Evolutionary conservation across 2,113 vertebrate species (phyloP).

Genomic region (Uria aalge): DNA sequence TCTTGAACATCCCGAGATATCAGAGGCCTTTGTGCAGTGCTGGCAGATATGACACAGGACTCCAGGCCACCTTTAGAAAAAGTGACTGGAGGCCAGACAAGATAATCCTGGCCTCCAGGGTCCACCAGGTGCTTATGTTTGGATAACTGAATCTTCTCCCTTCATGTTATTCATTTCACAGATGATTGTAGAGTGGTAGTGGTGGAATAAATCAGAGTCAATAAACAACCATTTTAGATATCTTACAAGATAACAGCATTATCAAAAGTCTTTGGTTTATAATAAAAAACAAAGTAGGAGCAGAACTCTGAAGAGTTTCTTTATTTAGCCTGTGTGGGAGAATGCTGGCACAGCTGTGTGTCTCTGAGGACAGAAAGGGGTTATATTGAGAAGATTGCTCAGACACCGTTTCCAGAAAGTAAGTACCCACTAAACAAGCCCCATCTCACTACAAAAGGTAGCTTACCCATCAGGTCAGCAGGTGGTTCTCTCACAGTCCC

Average conservation of each 20-base stretch:
- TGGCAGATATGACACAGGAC: not conserved
- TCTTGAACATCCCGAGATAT: not conserved
- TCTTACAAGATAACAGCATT: not conserved
- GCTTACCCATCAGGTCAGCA: not conserved
- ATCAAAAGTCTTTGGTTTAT: not conserved
- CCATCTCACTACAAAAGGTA: not conserved
- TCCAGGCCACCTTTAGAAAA: not conserved
- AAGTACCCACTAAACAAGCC: not conserved
- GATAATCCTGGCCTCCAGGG: not conserved
- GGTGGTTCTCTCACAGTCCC: not conserved
- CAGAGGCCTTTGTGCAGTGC: not conserved
- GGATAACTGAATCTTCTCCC: not conserved
- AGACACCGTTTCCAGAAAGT: not conserved
- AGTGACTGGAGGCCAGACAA: not conserved
- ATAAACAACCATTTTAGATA: not conserved
- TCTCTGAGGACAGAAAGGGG: not conserved
- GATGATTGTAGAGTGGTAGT: not conserved
- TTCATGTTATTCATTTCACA: not conserved
- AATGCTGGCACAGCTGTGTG: not conserved
- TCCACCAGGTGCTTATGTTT: not conserved
- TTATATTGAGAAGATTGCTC: not conserved
- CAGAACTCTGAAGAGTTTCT: not conserved
- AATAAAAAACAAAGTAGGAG: not conserved
- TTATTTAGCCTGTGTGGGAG: constrained; percentile 1
- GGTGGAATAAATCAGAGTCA: not conserved